phyloP scores from a whole-genome alignment of 2,797 vertebrate genomes.

The Argya squamiceps region DNA sequence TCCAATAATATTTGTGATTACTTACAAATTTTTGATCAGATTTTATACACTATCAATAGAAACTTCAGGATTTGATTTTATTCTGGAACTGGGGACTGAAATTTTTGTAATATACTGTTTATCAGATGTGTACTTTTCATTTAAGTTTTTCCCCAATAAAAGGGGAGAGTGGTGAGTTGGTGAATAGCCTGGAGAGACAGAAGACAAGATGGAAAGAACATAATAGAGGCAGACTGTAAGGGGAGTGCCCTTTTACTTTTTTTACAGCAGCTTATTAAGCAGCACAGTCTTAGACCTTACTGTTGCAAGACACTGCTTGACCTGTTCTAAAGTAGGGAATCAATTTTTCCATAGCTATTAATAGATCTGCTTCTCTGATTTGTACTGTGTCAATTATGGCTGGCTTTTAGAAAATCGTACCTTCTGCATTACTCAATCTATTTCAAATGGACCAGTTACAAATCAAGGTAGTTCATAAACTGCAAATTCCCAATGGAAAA shows the following conservation, averaged over 20 bases:
- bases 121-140: background rate
- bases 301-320: background rate
- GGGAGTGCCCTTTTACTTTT: background rate
- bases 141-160: background rate
- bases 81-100: background rate
- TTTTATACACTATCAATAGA: background rate
- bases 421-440: background rate
- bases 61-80: background rate
- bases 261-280: background rate
- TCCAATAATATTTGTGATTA: background rate
- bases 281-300: background rate
- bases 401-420: background rate
- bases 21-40: background rate
- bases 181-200: background rate
- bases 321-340: background rate
- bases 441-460: background rate
- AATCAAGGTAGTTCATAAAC: background rate
- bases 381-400: background rate
- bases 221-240: background rate
- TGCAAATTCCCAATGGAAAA: background rate
- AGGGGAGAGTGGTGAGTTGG: background rate
- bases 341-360: background rate
- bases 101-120: background rate
- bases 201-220: background rate
- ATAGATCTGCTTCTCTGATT: background rate